These are phyloP conservation scores for Holacanthella duospinosa DNA, from an alignment of 2,888 invertebrate genomes.

Conservation along the genomic window DNA sequence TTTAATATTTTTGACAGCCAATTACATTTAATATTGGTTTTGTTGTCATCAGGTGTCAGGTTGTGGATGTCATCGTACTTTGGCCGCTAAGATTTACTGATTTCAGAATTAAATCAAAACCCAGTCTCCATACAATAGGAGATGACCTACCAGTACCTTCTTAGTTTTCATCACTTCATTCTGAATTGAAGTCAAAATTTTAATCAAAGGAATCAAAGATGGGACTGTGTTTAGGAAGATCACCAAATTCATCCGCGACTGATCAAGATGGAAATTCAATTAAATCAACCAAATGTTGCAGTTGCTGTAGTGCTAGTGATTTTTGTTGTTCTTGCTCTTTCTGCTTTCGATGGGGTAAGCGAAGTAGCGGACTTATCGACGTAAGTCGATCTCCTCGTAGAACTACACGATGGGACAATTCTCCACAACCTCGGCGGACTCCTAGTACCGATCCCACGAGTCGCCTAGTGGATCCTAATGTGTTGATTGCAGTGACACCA, in stretches of 20 bases:
- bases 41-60: too few species aligned
- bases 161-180: too few species aligned
- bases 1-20: too few species aligned
- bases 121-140: too few species aligned
- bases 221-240: neutral
- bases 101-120: too few species aligned
- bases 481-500: constrained; percentile 22
- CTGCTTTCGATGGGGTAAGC: neutral
- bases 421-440: neutral
- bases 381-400: neutral
- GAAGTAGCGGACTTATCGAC: constrained; percentile 7
- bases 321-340: neutral
- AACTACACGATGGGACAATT: neutral
- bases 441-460: neutral
- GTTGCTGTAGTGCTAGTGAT: neutral
- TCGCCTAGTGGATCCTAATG: constrained; percentile 22
- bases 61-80: too few species aligned
- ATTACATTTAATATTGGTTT: too few species aligned
- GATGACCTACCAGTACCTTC: too few species aligned
- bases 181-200: too few species aligned
- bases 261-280: neutral
- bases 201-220: too few species aligned
- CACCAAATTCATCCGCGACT: neutral
- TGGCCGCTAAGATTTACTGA: too few species aligned
- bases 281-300: neutral